Conservation (phyloP, 2,797 vertebrate genomes). For the Peromyscus nudipes region DNA sequence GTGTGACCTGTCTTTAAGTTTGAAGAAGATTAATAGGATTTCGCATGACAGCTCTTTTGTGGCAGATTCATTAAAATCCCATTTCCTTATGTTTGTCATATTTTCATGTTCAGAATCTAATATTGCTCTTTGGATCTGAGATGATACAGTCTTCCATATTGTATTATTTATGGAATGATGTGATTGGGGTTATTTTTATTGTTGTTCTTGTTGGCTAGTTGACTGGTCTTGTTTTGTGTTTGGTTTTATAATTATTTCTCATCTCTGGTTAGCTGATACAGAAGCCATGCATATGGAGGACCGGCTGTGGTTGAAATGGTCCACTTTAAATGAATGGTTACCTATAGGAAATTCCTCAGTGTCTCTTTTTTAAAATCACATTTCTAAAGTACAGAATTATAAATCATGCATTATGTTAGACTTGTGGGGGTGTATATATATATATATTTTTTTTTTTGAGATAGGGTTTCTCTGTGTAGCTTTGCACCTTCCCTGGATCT, state of each 20-base stretch:
- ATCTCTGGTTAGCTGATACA: not conserved
- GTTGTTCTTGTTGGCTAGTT: not conserved
- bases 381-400: not conserved
- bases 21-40: not conserved
- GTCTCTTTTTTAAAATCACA: not conserved
- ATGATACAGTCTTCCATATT: not conserved
- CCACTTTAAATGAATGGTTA: not conserved
- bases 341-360: not conserved
- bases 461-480: too few species aligned
- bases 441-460: too few species aligned
- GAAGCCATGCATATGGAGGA: too few species aligned
- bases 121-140: not conserved
- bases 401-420: not conserved
- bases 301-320: not conserved
- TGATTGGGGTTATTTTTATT: not conserved
- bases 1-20: conserved; percentile 50
- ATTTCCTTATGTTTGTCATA: not conserved
- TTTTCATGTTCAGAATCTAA: conserved; percentile 46
- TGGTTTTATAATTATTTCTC: not conserved
- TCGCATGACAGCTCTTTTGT: not conserved
- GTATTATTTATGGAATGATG: not conserved
- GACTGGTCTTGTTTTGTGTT: not conserved
- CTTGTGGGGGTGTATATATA: not conserved
- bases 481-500: too few species aligned
- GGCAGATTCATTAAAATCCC: not conserved